Percentiles rank a stretch among this genome's conserved stretches.
These are phyloP conservation scores for Mormoops blainvillei DNA, from an alignment of 2,113 vertebrate species.

Conservation along the genomic window DNA sequence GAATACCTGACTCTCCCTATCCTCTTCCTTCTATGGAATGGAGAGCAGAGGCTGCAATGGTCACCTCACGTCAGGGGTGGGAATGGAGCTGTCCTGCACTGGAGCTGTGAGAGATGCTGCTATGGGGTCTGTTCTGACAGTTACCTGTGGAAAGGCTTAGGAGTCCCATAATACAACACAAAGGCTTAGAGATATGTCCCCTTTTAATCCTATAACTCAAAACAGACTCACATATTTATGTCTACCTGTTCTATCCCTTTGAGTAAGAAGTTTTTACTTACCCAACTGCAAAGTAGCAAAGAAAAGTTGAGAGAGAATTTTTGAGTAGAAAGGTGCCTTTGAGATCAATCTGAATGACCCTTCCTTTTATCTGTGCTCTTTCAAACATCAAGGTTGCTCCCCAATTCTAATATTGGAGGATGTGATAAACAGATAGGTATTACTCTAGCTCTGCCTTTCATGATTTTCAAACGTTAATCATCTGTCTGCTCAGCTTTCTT, in stretches of 20 bases:
- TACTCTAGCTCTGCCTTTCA: constrained; percentile 11
- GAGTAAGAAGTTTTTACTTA: not conserved
- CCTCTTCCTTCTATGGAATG: not conserved
- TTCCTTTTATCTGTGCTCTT: constrained; percentile 41
- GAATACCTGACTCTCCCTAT: not conserved
- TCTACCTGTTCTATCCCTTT: not conserved
- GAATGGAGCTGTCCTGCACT: not conserved
- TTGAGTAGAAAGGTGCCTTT: constrained; percentile 37
- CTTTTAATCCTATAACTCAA: not conserved
- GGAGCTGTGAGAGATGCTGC: not conserved
- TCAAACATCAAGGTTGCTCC: constrained; percentile 45
- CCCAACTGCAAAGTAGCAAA: constrained; percentile 5
- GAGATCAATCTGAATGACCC: not conserved
- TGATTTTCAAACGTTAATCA: constrained; percentile 52
- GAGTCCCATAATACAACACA: not conserved
- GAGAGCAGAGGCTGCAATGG: not conserved
- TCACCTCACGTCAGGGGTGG: too few species aligned
- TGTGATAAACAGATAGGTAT: not conserved
- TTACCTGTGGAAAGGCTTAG: not conserved
- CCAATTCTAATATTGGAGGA: not conserved
- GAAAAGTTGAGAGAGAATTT: constrained; percentile 27
- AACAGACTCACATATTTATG: not conserved
- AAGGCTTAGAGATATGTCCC: not conserved
- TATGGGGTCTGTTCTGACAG: not conserved
- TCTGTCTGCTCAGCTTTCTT: not conserved